phyloP scores from a whole-genome alignment of 1,140 invertebrate genomes.

The Hirudo medicinalis region DNA sequence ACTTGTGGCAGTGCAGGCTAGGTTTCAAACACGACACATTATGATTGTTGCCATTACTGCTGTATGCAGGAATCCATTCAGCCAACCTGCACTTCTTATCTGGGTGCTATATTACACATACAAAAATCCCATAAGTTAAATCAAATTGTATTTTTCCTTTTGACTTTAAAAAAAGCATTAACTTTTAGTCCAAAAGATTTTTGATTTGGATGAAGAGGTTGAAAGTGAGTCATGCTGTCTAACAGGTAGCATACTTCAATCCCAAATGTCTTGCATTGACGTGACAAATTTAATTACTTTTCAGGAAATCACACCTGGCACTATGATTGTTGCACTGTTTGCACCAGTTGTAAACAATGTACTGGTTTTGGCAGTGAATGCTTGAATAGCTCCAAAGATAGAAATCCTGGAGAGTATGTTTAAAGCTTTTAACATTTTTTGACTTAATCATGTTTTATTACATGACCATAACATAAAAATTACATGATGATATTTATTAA shows the following conservation, averaged over 20 bases:
- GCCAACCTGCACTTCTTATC: no score
- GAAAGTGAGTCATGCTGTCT: slow-evolving; percentile 44
- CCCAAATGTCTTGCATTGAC: not conserved
- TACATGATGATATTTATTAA: no score
- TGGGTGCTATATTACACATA: no score
- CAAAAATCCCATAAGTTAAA: no score
- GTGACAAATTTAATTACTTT: not conserved
- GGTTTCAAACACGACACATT: no score
- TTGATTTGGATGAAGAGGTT: slow-evolving; percentile 48
- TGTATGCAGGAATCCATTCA: no score
- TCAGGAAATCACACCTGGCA: slow-evolving; percentile 57
- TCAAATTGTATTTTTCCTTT: no score
- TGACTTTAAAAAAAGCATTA: no score
- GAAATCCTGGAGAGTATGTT: slow-evolving; percentile 73
- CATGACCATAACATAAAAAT: no score
- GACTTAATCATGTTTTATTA: slow-evolving; percentile 20
- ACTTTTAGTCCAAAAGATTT: slow-evolving; percentile 32
- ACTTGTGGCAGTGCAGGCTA: no score
- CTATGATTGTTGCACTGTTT: slow-evolving; percentile 71
- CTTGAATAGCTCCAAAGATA: slow-evolving; percentile 61
- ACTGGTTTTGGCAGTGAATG: slow-evolving; percentile 79
- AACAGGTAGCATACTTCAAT: not conserved
- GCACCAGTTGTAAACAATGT: slow-evolving; percentile 78
- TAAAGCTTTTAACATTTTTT: slow-evolving; percentile 13
- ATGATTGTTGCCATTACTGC: no score